phyloP scores from a whole-genome alignment of 1,140 invertebrate genomes.

The Drosophila kepulauana region DNA sequence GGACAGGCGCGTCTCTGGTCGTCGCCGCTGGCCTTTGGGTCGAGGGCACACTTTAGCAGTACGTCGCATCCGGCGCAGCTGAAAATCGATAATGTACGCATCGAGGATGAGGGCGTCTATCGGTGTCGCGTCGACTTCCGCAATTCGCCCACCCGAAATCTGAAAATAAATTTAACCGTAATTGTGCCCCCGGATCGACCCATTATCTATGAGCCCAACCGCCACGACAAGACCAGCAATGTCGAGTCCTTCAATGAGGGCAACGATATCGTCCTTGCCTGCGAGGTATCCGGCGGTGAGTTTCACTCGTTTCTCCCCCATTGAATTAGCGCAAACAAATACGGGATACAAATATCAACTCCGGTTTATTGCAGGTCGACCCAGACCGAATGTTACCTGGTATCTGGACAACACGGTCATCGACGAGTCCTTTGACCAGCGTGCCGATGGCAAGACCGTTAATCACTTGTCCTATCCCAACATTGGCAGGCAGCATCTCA shows the following conservation, averaged over 20 bases:
- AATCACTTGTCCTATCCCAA: slow-evolving; percentile 92
- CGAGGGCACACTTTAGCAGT: slow-evolving; percentile 91
- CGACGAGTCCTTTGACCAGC: slow-evolving; percentile 92
- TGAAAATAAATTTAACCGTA: slow-evolving; percentile 94
- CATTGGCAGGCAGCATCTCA: slow-evolving; percentile 91
- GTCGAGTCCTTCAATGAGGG: slow-evolving; percentile 95
- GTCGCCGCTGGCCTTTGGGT: slow-evolving; percentile 91
- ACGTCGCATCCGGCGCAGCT: slow-evolving; percentile 89
- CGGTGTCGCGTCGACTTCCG: slow-evolving; percentile 95
- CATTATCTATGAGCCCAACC: slow-evolving; percentile 93
- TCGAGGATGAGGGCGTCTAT: slow-evolving; percentile 92
- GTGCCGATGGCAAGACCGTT: slow-evolving; percentile 89
- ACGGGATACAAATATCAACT: neutral
- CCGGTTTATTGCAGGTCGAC: slow-evolving; percentile 87
- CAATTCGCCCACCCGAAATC: slow-evolving; percentile 93
- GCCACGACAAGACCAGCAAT: slow-evolving; percentile 91
- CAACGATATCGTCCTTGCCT: slow-evolving; percentile 92
- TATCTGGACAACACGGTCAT: slow-evolving; percentile 93
- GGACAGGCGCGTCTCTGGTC: slow-evolving; percentile 92
- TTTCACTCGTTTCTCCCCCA: too few relatives aligned
- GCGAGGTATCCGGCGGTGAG: slow-evolving; percentile 95
- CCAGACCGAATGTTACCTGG: slow-evolving; percentile 92
- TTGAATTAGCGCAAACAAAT: slow-evolving; percentile 2
- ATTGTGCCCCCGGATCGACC: slow-evolving; percentile 94
- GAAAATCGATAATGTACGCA: slow-evolving; percentile 89